A percentile compares a stretch with the other conserved stretches of the same genome.
Conservation (phyloP, 2,113 vertebrate species). For the Petrocephalus microphthalmus region DNA sequence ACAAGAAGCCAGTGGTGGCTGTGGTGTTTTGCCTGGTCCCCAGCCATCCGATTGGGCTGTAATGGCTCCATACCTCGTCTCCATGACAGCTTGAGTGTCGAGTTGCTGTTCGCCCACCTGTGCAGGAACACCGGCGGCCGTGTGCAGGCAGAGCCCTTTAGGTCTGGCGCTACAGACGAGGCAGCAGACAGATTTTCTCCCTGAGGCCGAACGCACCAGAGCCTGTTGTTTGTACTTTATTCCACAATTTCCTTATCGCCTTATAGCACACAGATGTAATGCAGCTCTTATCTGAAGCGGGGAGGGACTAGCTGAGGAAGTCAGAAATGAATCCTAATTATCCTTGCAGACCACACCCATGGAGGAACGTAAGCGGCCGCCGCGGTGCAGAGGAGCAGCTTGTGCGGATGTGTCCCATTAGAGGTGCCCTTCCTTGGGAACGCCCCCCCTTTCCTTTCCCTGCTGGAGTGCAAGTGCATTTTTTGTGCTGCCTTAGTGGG, state of each 20-base stretch:
- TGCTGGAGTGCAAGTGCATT: background rate
- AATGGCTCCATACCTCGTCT: background rate
- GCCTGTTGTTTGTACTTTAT: background rate
- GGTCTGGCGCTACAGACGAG: background rate
- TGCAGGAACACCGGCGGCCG: background rate
- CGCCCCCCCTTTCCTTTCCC: background rate
- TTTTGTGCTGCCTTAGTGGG: background rate
- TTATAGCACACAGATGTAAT: background rate
- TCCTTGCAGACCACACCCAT: background rate
- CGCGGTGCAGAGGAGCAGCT: background rate
- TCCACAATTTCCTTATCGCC: slow-evolving; percentile 1
- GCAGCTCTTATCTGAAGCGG: background rate
- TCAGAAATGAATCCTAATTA: slow-evolving; percentile 12
- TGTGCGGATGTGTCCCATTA: slow-evolving; percentile 7
- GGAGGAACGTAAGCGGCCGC: background rate
- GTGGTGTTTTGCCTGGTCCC: background rate
- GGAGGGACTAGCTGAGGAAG: background rate
- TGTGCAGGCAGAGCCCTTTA: background rate
- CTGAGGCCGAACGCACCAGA: background rate
- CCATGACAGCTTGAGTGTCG: background rate
- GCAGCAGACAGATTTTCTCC: background rate
- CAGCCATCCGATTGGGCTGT: background rate
- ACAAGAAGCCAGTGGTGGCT: background rate
- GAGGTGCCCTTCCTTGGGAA: slow-evolving; percentile 4
- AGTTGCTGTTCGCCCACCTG: background rate